Conservation (phyloP, 1,140 invertebrate genomes). For the Trachelipus rathkii region DNA sequence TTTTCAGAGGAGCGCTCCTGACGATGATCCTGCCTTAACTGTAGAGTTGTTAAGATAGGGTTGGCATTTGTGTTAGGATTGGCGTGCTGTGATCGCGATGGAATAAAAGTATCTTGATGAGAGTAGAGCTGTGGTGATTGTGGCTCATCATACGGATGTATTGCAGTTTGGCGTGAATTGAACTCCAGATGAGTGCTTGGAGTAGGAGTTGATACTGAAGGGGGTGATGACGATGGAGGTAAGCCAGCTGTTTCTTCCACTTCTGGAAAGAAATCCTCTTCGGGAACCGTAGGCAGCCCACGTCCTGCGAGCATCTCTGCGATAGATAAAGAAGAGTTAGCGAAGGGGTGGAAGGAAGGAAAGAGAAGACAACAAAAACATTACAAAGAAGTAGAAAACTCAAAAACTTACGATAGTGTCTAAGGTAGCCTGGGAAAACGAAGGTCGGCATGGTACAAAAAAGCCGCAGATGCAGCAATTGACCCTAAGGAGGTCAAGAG, state of each 20-base stretch:
- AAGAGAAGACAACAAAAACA: neutral
- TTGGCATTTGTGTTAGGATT: neutral
- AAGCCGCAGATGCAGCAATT: too few relatives aligned
- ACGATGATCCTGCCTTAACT: neutral
- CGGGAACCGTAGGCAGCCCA: conserved; percentile 37
- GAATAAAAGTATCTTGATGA: neutral
- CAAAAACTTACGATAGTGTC: neutral
- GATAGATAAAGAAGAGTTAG: conserved; percentile 21
- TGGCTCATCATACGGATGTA: neutral
- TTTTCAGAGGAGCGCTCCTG: neutral
- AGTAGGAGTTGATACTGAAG: conserved; percentile 17
- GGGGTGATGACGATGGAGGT: conserved; percentile 27
- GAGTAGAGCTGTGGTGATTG: neutral
- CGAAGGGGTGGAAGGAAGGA: neutral
- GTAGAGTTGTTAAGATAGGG: neutral
- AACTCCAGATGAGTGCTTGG: neutral
- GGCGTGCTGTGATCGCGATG: neutral
- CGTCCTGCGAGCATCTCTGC: conserved; percentile 43
- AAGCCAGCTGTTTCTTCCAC: conserved; percentile 34
- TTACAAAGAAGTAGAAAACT: neutral
- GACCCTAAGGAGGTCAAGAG: too few relatives aligned
- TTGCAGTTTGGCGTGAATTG: neutral
- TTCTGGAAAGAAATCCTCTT: conserved; percentile 41
- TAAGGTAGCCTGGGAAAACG: neutral
- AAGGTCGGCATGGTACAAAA: neutral